Evolutionary conservation across 1,140 invertebrate species (phyloP).

Genomic region (Trialeurodes vaporariorum): DNA sequence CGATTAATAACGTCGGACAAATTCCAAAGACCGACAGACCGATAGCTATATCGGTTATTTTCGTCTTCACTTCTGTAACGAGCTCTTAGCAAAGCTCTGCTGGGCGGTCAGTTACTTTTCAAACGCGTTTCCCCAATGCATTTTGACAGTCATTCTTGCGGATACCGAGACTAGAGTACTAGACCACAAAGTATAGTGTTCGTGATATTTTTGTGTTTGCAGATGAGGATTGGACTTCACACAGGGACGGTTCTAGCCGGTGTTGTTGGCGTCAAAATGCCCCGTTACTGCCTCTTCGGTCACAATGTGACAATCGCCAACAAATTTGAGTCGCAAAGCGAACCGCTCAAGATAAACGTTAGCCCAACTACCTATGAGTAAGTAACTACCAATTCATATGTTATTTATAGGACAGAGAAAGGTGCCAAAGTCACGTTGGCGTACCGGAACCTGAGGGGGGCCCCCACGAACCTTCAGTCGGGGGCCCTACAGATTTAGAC

Average conservation of each 20-base stretch:
- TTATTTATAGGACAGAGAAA: not conserved
- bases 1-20: no score
- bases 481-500: no score
- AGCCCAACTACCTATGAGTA: conserved; percentile 86
- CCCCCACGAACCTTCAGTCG: not conserved
- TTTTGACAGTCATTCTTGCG: no score
- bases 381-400: conserved; percentile 34
- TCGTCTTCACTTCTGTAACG: no score
- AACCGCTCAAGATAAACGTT: conserved; percentile 78
- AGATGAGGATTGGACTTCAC: conserved; percentile 92
- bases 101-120: no score
- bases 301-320: conserved; percentile 89
- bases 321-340: conserved; percentile 87
- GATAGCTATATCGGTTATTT: no score
- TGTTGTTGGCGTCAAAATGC: conserved; percentile 83
- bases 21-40: no score
- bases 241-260: conserved; percentile 79
- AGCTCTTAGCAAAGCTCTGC: no score
- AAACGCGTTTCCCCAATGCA: no score
- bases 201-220: conserved; percentile 25
- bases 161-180: not conserved
- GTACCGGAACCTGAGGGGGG: not conserved
- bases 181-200: not conserved
- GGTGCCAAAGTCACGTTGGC: not conserved
- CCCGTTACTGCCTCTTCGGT: conserved; percentile 81